These are phyloP conservation scores for Mastomys coucha DNA, from an alignment of 2,113 vertebrate genomes.

Conservation along the genomic window DNA sequence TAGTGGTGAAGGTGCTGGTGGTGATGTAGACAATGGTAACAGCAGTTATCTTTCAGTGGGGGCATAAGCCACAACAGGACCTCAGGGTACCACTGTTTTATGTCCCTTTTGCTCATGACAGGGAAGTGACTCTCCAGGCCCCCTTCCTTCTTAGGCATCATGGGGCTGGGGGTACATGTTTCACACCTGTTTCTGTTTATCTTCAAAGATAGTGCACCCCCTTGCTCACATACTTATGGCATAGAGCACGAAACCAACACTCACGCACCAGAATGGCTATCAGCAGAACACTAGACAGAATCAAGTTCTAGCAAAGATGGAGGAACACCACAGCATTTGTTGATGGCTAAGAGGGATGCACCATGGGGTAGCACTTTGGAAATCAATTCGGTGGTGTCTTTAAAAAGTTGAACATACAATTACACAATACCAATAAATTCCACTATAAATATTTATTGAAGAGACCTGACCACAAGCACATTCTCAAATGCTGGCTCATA, in stretches of 20 bases:
- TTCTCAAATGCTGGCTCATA: not conserved
- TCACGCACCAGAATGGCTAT: not conserved
- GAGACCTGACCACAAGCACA: not conserved
- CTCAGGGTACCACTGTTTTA: not conserved
- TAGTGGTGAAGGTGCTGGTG: not conserved
- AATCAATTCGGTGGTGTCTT: not conserved
- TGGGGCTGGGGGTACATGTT: not conserved
- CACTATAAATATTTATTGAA: not conserved
- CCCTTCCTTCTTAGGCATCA: not conserved
- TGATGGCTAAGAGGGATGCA: not conserved
- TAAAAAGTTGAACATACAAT: not conserved
- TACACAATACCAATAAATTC: not conserved
- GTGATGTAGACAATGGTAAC: accelerated
- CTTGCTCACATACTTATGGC: not conserved
- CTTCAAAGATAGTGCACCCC: not conserved
- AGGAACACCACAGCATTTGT: not conserved
- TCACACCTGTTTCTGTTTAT: not conserved
- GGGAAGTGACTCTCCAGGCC: not conserved
- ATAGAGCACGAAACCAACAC: not conserved
- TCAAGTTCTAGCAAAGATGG: not conserved
- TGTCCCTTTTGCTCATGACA: not conserved
- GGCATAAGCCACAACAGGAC: not conserved
- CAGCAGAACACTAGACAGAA: not conserved
- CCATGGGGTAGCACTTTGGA: not conserved
- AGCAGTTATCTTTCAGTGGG: not conserved